Base-by-base conservation (phyloP, 2,888 invertebrate genomes). In the Spatulosminthurus flaviceps region DNA sequence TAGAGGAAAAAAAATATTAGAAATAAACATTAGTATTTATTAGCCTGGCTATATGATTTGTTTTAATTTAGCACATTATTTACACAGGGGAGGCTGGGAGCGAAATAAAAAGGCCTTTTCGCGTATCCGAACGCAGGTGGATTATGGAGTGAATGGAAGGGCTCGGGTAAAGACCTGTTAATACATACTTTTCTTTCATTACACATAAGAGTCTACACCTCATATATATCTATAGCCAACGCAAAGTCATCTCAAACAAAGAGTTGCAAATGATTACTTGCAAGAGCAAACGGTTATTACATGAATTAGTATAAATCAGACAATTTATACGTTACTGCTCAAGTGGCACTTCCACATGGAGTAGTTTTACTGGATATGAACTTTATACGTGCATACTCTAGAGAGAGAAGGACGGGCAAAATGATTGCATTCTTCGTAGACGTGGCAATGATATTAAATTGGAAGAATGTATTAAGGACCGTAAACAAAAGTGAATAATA, bases 401-500 rank as follows among this genome's bases (percentile, higher is more conserved):
- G 34, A 34, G 34, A 34, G 34, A 34, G 34, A 34, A 34, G 5
- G 34, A 51, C n/a, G n/a, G 5, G 16, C 51, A 51, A 51, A 51
- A 51, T 34, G 5, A n/a, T 51, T 51, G 19, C 51, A 51, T 51
- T 51, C 51, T 13, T 2, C 16, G 51, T 51, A 13, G 51, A 51
- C 51, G 51, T 67, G 29, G 28, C 42, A 22, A 42, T 71, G 71
- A 34, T 42, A 71, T 71, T 71, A 71, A 71, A 71, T 71, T 71
- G 42, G 71, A 42, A 22, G 42, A 29, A 61, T 74, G 60, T 21
- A 74, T 74, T 60, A 74, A 74, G 61, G 29, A 74, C 51, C 74
- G 34, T 74, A 74, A 74, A 74, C 74, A 64, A 74, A 74, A 74
- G 61, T 60, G 74, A 74, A 34, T 61, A 74, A 74, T 29, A 51